Percentiles rank a stretch among this genome's conserved stretches.
Evolutionary conservation across 2,888 invertebrate species (phyloP).

Genomic region (Entomobrya multifasciata): DNA sequence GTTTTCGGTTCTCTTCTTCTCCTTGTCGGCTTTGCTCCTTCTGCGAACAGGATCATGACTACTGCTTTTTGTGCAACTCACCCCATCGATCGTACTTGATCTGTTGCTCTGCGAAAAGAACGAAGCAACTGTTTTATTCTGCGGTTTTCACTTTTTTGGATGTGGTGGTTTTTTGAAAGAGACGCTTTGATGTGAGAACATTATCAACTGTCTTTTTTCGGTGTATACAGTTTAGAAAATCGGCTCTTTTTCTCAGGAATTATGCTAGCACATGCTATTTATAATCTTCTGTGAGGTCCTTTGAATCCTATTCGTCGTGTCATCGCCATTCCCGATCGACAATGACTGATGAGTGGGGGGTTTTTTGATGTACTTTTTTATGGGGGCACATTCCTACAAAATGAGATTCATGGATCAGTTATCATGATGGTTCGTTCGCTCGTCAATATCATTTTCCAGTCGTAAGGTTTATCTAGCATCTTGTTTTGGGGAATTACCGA

Average conservation of each 20-base stretch:
- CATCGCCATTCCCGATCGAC: slow-evolving; percentile 4
- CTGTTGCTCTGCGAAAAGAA: slow-evolving; percentile 5
- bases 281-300: slow-evolving; percentile 55
- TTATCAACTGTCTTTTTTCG: slow-evolving; percentile 64
- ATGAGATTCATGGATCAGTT: slow-evolving; percentile 68
- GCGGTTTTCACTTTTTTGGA: slow-evolving; percentile 72
- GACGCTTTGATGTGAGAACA: slow-evolving; percentile 54
- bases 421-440: slow-evolving; percentile 16
- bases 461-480: not conserved
- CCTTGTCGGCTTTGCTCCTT: slow-evolving; percentile 2
- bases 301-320: not conserved
- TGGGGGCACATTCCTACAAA: not conserved
- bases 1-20: not conserved
- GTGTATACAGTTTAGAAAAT: too few relatives aligned
- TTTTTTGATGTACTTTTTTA: slow-evolving; percentile 16
- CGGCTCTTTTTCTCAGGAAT: slow-evolving; percentile 23
- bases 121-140: slow-evolving; percentile 65
- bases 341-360: slow-evolving; percentile 21
- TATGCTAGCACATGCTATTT: not conserved
- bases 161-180: not conserved
- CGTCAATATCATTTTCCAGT: slow-evolving; percentile 45
- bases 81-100: not conserved
- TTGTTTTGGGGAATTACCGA: not conserved
- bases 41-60: not conserved
- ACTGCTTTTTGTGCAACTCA: slow-evolving; percentile 10